Conservation (phyloP, 2,113 vertebrate species). For the Eonycteris spelaea region DNA sequence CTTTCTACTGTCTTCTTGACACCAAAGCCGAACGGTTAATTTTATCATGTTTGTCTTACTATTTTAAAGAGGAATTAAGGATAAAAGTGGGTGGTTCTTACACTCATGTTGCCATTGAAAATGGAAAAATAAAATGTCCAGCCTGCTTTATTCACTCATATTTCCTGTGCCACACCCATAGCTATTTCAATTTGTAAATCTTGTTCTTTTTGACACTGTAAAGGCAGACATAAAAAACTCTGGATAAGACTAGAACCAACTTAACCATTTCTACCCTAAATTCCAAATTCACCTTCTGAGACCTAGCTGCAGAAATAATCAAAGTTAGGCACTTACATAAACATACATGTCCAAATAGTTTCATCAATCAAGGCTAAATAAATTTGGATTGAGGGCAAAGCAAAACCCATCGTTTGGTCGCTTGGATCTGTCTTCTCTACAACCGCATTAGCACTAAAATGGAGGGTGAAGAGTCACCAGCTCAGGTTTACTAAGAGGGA, state of each 20-base stretch:
- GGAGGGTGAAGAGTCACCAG: not conserved
- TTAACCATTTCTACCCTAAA: not conserved
- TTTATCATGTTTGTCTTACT: not conserved
- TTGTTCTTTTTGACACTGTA: not conserved
- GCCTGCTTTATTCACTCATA: not conserved
- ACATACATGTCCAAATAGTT: not conserved
- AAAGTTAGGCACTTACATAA: not conserved
- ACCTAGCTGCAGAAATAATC: not conserved
- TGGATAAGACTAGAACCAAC: not conserved
- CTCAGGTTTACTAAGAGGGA: not conserved
- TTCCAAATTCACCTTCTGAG: slow-evolving; percentile 1
- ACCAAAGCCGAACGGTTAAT: not conserved
- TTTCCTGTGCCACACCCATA: not conserved
- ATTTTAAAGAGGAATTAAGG: slow-evolving; percentile 23
- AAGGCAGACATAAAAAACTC: not conserved
- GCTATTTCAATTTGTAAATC: not conserved
- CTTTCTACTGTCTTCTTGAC: not conserved
- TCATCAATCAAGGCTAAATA: not conserved
- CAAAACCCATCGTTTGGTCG: not conserved
- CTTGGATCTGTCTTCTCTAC: not conserved
- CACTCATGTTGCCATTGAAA: not conserved
- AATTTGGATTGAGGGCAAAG: not conserved
- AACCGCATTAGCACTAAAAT: not conserved
- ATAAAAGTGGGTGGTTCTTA: not conserved
- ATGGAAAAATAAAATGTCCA: not conserved